Base-by-base conservation (phyloP, 2,888 invertebrate genomes). In the Scaptomyza flava region DNA sequence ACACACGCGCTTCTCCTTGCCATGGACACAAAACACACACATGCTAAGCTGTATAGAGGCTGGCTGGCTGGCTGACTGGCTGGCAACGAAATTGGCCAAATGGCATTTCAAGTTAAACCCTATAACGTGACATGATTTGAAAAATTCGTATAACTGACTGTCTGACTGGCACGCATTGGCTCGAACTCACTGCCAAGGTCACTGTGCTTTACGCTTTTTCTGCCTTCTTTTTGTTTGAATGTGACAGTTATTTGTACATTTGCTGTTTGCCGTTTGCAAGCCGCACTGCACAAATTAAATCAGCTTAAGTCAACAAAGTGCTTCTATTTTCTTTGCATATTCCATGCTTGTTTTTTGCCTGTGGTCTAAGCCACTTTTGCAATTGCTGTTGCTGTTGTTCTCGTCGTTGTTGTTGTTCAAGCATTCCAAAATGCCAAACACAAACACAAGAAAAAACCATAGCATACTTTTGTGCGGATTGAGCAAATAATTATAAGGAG, bases 61-160 rank as follows among this genome's bases (percentile, higher is more conserved):
- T 41, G 27, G 6, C 23, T 23, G 20, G 30, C 33, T 17, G 17
- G 6, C 23, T 23, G 20, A 20, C 33, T 17, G 17, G 17, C 17
- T 53, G 68, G n/a, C 33, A 57, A 67, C 64, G 77, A 81, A 79
- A 87, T 82, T 87, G 82, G 85, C 71, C 85, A 81, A 82, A 82
- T 82, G 77, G 77, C 67, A 77, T 81, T 82, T 79, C 60, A 78
- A 82, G 72, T 71, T 70, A 87, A 82, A 73, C 62, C 82, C 86
- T 61, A 59, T 71, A 80, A 87, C 86, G 83, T 87, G 83, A 83
- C 82, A 70, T 75, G 82, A 66, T 82, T 87, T 58, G 33, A 68
- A 77, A 70, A 65, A 31, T 1, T 12, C 34, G 17, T 23, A 42
- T 41, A 50, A 34, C 20, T 23, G 62, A 50, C 48, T 71, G 43